phyloP scores from a whole-genome alignment of 2,113 vertebrate species.

The Indri indri region DNA sequence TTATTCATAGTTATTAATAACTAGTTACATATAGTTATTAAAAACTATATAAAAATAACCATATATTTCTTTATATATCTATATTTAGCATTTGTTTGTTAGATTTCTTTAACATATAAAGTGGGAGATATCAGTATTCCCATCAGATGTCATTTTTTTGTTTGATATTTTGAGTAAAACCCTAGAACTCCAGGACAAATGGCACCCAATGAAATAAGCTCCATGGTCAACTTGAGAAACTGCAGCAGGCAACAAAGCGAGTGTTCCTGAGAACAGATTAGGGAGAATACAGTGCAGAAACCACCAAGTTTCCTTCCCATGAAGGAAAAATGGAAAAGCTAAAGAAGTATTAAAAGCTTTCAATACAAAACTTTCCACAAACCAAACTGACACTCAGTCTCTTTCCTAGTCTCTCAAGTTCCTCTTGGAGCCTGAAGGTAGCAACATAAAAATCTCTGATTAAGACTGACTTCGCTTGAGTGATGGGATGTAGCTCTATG shows the following conservation, averaged over 20 bases:
- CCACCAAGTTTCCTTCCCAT: not conserved
- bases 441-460: slow-evolving; percentile 15
- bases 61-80: not conserved
- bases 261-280: not conserved
- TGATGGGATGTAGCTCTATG: slow-evolving; percentile 12
- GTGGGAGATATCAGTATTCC: not conserved
- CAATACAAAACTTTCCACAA: not conserved
- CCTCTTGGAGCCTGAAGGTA: slow-evolving; percentile 22
- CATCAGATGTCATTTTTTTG: not conserved
- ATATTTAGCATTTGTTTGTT: not conserved
- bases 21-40: too few relatives aligned
- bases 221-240: not conserved
- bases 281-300: not conserved
- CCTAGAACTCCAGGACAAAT: not conserved
- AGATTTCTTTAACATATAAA: not conserved
- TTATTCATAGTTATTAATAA: too few relatives aligned
- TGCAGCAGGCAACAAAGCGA: not conserved
- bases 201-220: not conserved
- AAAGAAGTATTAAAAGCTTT: not conserved
- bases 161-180: slow-evolving; percentile 8
- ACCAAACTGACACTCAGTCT: not conserved
- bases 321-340: not conserved
- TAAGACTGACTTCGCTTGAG: slow-evolving; percentile 51
- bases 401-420: not conserved
- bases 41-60: not conserved